A percentile compares a stretch with the other conserved stretches of the same genome.
Evolutionary conservation across 30 jellyfish, hydroid and myxozoan species (phyloP).

Genomic region (Cassiopea andromeda): DNA sequence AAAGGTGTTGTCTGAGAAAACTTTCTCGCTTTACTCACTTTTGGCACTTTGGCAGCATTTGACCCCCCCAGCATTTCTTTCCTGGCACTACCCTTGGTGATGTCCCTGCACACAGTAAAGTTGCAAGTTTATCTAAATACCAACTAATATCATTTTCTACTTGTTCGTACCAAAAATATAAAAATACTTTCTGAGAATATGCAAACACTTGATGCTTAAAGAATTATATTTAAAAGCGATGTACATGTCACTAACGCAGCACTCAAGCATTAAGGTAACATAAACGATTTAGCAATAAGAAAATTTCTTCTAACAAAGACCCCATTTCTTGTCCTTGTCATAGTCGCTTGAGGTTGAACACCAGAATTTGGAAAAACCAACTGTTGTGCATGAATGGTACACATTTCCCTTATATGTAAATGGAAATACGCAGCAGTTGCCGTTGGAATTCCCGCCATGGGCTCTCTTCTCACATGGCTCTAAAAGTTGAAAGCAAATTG

Average conservation of each 20-base stretch:
- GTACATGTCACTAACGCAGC: not conserved
- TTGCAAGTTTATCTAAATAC: too few relatives aligned
- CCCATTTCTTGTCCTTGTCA: conserved; percentile 90
- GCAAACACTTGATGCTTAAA: too few relatives aligned
- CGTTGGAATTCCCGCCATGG: conserved; percentile 86
- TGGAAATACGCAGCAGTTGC: conserved; percentile 92
- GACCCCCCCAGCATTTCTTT: too few relatives aligned
- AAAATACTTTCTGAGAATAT: too few relatives aligned
- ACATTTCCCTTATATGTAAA: conserved; percentile 69
- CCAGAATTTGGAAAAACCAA: conserved; percentile 66
- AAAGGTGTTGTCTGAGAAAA: too few relatives aligned
- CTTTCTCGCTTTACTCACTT: too few relatives aligned
- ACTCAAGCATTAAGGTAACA: not conserved
- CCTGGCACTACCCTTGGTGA: too few relatives aligned
- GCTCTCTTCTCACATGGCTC: conserved; percentile 81
- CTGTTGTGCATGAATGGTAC: conserved; percentile 77
- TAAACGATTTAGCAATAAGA: not conserved
- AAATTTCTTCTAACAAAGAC: conserved; percentile 49
- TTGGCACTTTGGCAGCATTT: too few relatives aligned
- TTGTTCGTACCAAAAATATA: too few relatives aligned
- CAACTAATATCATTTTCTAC: too few relatives aligned
- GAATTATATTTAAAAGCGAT: not conserved
- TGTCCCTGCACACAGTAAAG: too few relatives aligned
- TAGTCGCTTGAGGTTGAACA: conserved; percentile 84
- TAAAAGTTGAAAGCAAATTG: conserved; percentile 16